Evolutionary conservation across 2,888 invertebrate genomes (phyloP).

Genomic region (Palloptera scutellata): DNA sequence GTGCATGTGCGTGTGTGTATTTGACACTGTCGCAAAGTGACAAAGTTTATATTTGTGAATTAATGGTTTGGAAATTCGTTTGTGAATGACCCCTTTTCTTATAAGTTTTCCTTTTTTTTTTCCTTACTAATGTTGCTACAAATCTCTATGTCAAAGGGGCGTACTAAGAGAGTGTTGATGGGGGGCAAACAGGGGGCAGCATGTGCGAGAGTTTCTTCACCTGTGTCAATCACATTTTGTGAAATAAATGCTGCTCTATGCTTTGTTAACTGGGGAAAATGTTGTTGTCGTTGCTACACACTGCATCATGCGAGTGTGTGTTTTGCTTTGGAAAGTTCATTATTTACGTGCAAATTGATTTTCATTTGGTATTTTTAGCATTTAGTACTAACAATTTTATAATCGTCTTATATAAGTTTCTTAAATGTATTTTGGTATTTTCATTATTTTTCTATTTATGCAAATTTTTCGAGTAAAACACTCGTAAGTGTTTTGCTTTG

Average conservation of each 20-base stretch:
- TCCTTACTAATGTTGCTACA: no score
- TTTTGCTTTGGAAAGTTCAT: slow-evolving; percentile 23
- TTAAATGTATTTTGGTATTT: no score
- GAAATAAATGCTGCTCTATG: slow-evolving; percentile 13
- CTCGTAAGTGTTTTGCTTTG: slow-evolving; percentile 7
- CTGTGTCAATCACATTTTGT: slow-evolving; percentile 35
- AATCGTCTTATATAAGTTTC: no score
- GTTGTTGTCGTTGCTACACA: neutral
- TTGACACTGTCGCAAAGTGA: slow-evolving; percentile 33
- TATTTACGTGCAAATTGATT: slow-evolving; percentile 29
- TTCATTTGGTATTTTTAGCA: slow-evolving; percentile 19
- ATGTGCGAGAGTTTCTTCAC: slow-evolving; percentile 22
- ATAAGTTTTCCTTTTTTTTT: no score
- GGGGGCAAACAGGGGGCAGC: neutral
- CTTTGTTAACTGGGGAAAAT: neutral
- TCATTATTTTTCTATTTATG: no score
- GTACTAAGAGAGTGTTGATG: neutral
- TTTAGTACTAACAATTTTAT: no score
- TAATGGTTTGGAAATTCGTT: slow-evolving; percentile 53
- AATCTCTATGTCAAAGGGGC: neutral
- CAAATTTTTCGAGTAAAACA: no score
- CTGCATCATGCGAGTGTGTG: neutral
- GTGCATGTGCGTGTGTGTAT: slow-evolving; percentile 1
- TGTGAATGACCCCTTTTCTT: slow-evolving; percentile 41
- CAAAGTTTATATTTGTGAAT: slow-evolving; percentile 47